Conservation (phyloP, 2,797 vertebrate genomes). For the Lerista edwardsae region DNA sequence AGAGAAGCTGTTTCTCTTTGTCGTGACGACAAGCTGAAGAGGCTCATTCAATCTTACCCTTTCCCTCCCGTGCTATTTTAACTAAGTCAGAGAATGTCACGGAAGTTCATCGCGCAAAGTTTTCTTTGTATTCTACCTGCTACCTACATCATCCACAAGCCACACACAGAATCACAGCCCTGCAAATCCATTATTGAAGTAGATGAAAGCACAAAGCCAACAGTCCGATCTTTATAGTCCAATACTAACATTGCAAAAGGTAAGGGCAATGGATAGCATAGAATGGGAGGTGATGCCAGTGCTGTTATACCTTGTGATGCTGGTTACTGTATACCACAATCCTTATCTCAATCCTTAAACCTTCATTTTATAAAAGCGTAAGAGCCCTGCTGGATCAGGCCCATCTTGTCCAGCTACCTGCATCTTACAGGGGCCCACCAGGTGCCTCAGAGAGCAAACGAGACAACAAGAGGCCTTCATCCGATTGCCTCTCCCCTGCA, state of each 20-base stretch:
- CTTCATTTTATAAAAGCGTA: slow-evolving; percentile 20
- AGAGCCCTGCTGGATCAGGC: too few relatives aligned
- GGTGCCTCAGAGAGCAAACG: too few relatives aligned
- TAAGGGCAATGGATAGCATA: neutral
- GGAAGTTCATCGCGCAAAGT: slow-evolving; percentile 20
- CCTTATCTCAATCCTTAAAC: neutral
- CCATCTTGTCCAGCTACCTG: too few relatives aligned
- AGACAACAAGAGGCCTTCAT: too few relatives aligned
- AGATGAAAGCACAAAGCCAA: slow-evolving; percentile 40
- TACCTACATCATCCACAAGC: slow-evolving; percentile 42
- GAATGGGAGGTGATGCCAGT: neutral
- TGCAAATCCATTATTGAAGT: neutral
- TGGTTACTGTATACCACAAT: neutral
- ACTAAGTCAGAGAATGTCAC: slow-evolving; percentile 42
- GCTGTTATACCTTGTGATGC: neutral
- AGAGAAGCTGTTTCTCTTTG: slow-evolving; percentile 8
- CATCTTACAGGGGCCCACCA: too few relatives aligned
- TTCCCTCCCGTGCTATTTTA: slow-evolving; percentile 36
- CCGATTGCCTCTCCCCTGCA: too few relatives aligned
- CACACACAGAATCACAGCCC: neutral
- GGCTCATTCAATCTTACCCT: slow-evolving; percentile 35
- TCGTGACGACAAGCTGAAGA: slow-evolving; percentile 39
- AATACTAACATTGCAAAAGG: neutral
- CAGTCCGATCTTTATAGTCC: slow-evolving; percentile 7
- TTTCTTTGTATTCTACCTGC: slow-evolving; percentile 38